These are phyloP conservation scores for Megaceryle maxima DNA, from an alignment of 2,113 vertebrate genomes.

Conservation along the genomic window DNA sequence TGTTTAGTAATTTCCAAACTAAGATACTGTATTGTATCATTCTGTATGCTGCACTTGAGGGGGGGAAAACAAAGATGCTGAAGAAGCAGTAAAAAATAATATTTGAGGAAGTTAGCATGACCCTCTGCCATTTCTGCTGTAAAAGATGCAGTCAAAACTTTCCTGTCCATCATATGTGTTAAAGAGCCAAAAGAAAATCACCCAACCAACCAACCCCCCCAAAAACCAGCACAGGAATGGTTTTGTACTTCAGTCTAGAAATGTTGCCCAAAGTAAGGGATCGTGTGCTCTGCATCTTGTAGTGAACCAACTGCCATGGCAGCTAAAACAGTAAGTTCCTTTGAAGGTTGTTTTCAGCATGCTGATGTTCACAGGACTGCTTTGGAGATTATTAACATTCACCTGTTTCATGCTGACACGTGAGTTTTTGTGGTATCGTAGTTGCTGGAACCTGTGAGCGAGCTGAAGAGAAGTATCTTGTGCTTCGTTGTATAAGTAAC, in stretches of 20 bases:
- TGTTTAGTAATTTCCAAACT: conserved; percentile 51
- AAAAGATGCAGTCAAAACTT: background rate
- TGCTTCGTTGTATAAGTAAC: background rate
- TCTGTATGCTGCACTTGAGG: rapidly evolving
- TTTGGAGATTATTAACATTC: background rate
- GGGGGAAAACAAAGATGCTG: background rate
- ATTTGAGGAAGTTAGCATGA: background rate
- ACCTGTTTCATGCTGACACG: background rate
- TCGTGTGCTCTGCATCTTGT: background rate
- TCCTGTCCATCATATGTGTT: background rate
- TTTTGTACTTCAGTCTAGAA: background rate
- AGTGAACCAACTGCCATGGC: rapidly evolving
- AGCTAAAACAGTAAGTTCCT: rapidly evolving
- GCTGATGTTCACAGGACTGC: background rate
- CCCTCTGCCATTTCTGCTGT: background rate
- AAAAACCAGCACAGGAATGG: rapidly evolving
- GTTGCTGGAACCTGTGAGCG: background rate
- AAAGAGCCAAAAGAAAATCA: background rate
- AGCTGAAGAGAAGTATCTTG: background rate
- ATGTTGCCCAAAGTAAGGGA: background rate
- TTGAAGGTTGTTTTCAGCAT: background rate
- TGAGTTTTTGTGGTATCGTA: background rate
- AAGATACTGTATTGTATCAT: background rate
- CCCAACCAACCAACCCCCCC: rapidly evolving
- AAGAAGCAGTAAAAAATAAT: background rate